Percentiles rank a stretch among this genome's conserved stretches.
phyloP scores from a whole-genome alignment of 1,140 invertebrate genomes.

The Lepidurus apus region DNA sequence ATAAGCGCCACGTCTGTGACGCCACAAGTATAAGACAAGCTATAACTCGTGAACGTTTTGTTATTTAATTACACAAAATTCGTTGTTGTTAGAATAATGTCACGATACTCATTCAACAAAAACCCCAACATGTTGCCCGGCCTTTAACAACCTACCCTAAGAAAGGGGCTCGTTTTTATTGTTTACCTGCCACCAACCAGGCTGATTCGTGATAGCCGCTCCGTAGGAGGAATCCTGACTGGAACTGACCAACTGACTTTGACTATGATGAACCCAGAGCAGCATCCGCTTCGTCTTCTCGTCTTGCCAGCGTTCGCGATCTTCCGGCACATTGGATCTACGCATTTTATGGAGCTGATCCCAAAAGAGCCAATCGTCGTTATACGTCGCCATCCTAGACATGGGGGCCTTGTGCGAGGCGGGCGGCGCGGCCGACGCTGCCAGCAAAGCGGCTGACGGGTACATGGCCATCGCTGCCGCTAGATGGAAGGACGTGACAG shows the following conservation, averaged over 20 bases:
- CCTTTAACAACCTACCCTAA: background rate
- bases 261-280: conserved; percentile 41
- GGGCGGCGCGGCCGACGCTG: background rate
- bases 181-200: conserved; percentile 35
- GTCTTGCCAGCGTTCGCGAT: conserved; percentile 39
- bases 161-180: background rate
- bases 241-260: conserved; percentile 17
- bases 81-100: too few species aligned
- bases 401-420: conserved; percentile 27
- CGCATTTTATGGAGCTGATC: conserved; percentile 40
- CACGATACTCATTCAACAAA: too few species aligned
- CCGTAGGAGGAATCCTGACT: background rate
- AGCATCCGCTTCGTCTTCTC: conserved; percentile 43
- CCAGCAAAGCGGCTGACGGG: conserved; percentile 15
- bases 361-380: conserved; percentile 42
- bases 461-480: conserved; percentile 27
- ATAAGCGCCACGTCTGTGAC: too few species aligned
- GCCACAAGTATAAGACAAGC: too few species aligned
- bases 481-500: conserved; percentile 28
- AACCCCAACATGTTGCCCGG: too few species aligned
- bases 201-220: conserved; percentile 7
- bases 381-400: conserved; percentile 41
- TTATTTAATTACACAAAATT: too few species aligned
- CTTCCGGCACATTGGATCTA: conserved; percentile 35
- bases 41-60: too few species aligned